These are phyloP conservation scores for Eristalinus aeneus DNA, from an alignment of 2,888 invertebrate genomes.

Conservation along the genomic window DNA sequence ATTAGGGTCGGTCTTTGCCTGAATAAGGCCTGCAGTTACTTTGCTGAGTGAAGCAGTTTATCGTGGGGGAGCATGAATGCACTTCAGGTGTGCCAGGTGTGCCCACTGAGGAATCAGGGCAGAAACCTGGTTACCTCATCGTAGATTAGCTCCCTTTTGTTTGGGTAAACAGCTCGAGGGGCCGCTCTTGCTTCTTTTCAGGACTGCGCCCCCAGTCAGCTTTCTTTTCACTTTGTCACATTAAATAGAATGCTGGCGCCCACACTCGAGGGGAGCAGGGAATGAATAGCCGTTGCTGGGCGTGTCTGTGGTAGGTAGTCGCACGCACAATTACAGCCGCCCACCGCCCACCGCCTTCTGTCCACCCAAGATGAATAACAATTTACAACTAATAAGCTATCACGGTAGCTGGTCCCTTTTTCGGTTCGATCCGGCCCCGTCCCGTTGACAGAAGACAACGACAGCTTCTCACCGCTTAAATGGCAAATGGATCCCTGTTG, in stretches of 20 bases:
- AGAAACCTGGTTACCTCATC: neutral
- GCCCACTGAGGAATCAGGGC: neutral
- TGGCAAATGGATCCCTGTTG: slow-evolving; percentile 9
- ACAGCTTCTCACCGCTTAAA: neutral
- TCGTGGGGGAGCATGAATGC: neutral
- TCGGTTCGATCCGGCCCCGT: neutral
- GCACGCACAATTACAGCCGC: slow-evolving; percentile 33
- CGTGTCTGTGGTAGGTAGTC: neutral
- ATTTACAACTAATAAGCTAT: slow-evolving; percentile 58
- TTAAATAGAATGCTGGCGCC: neutral
- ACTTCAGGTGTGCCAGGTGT: neutral
- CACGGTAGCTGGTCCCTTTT: slow-evolving; percentile 30
- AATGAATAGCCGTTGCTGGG: too few relatives aligned
- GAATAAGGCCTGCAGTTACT: neutral
- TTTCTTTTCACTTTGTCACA: neutral
- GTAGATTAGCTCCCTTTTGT: neutral
- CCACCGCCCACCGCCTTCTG: neutral
- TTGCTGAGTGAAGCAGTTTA: neutral
- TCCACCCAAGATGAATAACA: slow-evolving; percentile 34
- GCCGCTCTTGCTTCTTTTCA: neutral
- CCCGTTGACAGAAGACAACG: neutral
- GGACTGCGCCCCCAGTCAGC: neutral
- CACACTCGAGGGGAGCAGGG: neutral
- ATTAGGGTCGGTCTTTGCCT: neutral
- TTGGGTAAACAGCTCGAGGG: neutral